These are phyloP conservation scores for Luehdorfia chinensis DNA, from an alignment of 1,140 invertebrate genomes.

Conservation along the genomic window DNA sequence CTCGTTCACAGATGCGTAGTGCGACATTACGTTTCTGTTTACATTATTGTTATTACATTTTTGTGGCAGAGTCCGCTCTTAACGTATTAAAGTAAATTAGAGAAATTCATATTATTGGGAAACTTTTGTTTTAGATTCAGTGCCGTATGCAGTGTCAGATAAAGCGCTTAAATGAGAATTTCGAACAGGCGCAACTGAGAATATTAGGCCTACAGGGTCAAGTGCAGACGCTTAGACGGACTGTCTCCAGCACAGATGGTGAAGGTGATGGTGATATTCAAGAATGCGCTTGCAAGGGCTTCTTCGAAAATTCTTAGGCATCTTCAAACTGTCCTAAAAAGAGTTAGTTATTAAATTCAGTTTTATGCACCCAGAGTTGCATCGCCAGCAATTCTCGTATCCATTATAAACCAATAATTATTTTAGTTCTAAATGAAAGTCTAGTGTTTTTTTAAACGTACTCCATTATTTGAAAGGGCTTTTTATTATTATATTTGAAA, in stretches of 20 bases:
- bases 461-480: no score
- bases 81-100: no score
- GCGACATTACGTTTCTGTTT: no score
- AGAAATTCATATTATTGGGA: no score
- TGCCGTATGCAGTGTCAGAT: slow-evolving; percentile 84
- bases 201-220: slow-evolving; percentile 81
- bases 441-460: no score
- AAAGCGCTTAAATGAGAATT: slow-evolving; percentile 81
- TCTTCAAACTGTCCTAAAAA: no score
- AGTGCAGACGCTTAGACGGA: slow-evolving; percentile 80
- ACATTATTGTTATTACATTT: no score
- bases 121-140: slow-evolving; percentile 68
- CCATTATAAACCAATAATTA: not conserved
- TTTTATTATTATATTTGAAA: no score
- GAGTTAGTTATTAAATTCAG: not conserved
- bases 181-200: slow-evolving; percentile 81
- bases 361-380: slow-evolving; percentile 9
- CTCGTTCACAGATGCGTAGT: no score
- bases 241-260: slow-evolving; percentile 64
- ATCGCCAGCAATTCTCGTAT: slow-evolving; percentile 1
- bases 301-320: slow-evolving; percentile 47
- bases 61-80: no score
- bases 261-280: slow-evolving; percentile 44
- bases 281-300: slow-evolving; percentile 53
- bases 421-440: no score